Evolutionary conservation across 1,140 invertebrate species (phyloP).

Genomic region (Nymphalis io): DNA sequence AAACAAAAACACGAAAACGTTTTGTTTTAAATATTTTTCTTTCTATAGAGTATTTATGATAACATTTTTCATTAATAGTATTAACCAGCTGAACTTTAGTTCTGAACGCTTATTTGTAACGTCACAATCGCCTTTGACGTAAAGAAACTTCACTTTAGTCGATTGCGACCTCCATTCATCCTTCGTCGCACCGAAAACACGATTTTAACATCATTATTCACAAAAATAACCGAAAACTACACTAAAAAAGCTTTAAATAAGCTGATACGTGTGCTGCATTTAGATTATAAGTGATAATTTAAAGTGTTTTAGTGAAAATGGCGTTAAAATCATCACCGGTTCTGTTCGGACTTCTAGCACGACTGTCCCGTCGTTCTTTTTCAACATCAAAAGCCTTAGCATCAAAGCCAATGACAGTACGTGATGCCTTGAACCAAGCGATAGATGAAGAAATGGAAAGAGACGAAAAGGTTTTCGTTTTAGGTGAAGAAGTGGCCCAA

Average conservation of each 20-base stretch:
- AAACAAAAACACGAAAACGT: too few relatives aligned
- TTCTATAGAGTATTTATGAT: too few relatives aligned
- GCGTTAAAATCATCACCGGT: slow-evolving; percentile 74
- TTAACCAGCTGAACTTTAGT: neutral
- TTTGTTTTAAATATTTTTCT: too few relatives aligned
- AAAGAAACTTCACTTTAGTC: slow-evolving; percentile 26
- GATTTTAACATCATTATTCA: slow-evolving; percentile 62
- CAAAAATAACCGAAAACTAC: slow-evolving; percentile 40
- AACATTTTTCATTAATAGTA: too few relatives aligned
- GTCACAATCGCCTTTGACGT: slow-evolving; percentile 21
- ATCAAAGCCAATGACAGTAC: slow-evolving; percentile 91
- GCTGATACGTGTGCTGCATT: slow-evolving; percentile 40
- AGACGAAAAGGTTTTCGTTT: slow-evolving; percentile 96
- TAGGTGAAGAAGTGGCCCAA: slow-evolving; percentile 99
- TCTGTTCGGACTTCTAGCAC: slow-evolving; percentile 55
- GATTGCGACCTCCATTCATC: slow-evolving; percentile 76
- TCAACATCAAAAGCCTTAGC: slow-evolving; percentile 69
- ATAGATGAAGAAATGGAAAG: slow-evolving; percentile 98
- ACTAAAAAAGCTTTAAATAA: slow-evolving; percentile 41
- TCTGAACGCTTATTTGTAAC: slow-evolving; percentile 10
- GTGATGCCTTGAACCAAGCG: slow-evolving; percentile 98
- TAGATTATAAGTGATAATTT: slow-evolving; percentile 44
- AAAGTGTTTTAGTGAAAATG: slow-evolving; percentile 61
- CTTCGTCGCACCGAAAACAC: slow-evolving; percentile 49
- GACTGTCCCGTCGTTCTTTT: slow-evolving; percentile 61